Evolutionary conservation across 2,797 vertebrate species (phyloP), one percentile per base, ranked within the genome.

Genomic region (Aldrovandia affinis): DNA sequence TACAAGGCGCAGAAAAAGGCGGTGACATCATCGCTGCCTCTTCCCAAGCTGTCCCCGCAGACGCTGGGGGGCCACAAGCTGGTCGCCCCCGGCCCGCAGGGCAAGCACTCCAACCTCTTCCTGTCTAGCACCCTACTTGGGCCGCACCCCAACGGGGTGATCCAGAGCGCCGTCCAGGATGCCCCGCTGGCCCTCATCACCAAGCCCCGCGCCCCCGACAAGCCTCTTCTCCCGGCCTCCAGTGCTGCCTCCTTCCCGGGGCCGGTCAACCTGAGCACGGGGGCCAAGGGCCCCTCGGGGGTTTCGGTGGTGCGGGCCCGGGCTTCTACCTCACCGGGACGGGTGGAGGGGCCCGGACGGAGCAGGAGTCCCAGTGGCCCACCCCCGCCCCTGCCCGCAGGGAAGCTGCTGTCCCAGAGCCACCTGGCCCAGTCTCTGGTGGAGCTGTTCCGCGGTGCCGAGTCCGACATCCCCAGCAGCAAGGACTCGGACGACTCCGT

Each of bases 401-500:
- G 95, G 90, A 98, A 97, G 92, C 93, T 95, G 83, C 96, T 97
- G 61, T 96, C 96, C 86, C 96, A 94, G 90, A 94, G 97, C 91
- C 97, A 96, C 86, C 93, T 97, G 88, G 92, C 96, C 81, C 96
- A 98, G 88, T 96, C 97, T 82, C 91, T 97, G 81, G 96, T 97
- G 86, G 97, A 98, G 87, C 96, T 98, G 86, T 99, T 99, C 89
- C 95, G 97, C 87, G 97, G 96, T 86, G 90, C 94, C 0, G 97
- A 97, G 91, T 96, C 95, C 63, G 95, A 97, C 88, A 95, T 97
- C 87, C 97, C 96, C 30, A 97, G 97, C 90, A 97, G 97, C 92
- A 99, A 98, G 93, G 98, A 99, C 92, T 99, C 98, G 14, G 98
- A 99, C 22, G 98, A 99, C 90, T 99, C 98, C 1, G 97, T 96